Evolutionary conservation across 2,888 invertebrate species (phyloP), one percentile per base, ranked within the genome.

Genomic region (Synanthedon formicaeformis): DNA sequence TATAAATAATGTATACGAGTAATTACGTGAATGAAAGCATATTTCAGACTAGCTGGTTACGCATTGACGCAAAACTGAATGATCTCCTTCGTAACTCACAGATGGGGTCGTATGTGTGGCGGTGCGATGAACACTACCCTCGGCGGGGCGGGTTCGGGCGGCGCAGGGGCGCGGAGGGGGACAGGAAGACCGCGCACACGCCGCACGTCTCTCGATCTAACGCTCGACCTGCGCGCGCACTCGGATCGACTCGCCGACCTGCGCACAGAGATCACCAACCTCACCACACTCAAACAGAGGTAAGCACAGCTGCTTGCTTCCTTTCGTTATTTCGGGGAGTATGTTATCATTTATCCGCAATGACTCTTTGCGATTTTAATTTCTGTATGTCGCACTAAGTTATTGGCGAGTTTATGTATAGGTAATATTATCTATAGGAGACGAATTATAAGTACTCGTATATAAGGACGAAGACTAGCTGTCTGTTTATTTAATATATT

Each of bases 181-280:
- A 54, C 56, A 16, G 40, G 54, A 8, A 60, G 61, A 56, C 89
- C 90, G 50, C 90, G 90, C 51, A 90, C 91, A 40, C 90, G 93
- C 40, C 89, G 96, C 62, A 98, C 98, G 1, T 96, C 97, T 1
- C 90, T 98, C 52, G 98, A 98, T 81, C 89, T 98, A 60, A 94
- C 97, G 72, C 88, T 98, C 57, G 98, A 98, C 81, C 89, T 97
- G 62, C 94, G 94, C 78, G 98, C 98, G 53, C 97, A 97, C 71
- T 95, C 97, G 78, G 92, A 94, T 12, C 90, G 95, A 55, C 87
- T 97, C 52, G 91, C 92, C 58, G 94, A 95, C 66, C 89, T 97
- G 50, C 92, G 94, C 62, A 93, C 94, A 59, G 97, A 98, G 86
- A 91, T 98, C 62, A 87, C 89, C 55, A 91, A 95, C 72, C 88